Evolutionary conservation across 2,797 vertebrate genomes (phyloP), one percentile per base, ranked within the genome.

Genomic region (Microctenopoma stevenorrisi): DNA sequence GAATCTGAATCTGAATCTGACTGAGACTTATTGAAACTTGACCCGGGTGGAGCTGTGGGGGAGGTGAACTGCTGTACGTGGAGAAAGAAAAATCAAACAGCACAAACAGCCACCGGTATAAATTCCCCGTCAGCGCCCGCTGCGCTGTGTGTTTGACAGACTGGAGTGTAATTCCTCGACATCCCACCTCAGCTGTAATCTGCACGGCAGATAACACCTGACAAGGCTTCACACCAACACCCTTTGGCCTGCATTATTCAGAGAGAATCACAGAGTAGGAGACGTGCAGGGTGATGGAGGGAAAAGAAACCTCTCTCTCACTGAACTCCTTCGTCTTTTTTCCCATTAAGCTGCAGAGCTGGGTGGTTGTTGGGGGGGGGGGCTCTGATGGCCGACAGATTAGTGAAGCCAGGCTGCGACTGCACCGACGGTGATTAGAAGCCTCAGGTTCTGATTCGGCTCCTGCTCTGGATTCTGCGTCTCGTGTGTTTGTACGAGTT

Each of bases 101-200:
- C 22, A 22, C 22, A 22, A 22, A 22, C 22, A 22, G 22, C 22
- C 22, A 22, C 22, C 22, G 22, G 40, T 13, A 42, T 42, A 14
- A 43, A 42, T 42, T 42, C 12, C 12, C 3, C 40, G 4, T 13
- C 40, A 42, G 12, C 40, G 30, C 35, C 40, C n/a, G 33, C 44
- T 18, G 33, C 11, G 25, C 28, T 43, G 48, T 51, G 43, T 38
- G 33, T 59, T 28, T 38, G 40, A 64, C 33, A 14, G 53, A 35
- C 43, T 30, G 53, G 9, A 56, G 50, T 42, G 59, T 74, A 72
- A 68, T 59, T 53, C 77, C 69, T 66, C 22, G 43, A 84, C 68
- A 62, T 68, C 57, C 51, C 76, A 61, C 69, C 79, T 74, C 60
- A 48, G 60, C 69, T 74, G 47, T 68, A 78, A 82, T 78, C 77